Evolutionary conservation across 2,888 invertebrate species (phyloP).

Genomic region (Leptothorax acervorum): DNA sequence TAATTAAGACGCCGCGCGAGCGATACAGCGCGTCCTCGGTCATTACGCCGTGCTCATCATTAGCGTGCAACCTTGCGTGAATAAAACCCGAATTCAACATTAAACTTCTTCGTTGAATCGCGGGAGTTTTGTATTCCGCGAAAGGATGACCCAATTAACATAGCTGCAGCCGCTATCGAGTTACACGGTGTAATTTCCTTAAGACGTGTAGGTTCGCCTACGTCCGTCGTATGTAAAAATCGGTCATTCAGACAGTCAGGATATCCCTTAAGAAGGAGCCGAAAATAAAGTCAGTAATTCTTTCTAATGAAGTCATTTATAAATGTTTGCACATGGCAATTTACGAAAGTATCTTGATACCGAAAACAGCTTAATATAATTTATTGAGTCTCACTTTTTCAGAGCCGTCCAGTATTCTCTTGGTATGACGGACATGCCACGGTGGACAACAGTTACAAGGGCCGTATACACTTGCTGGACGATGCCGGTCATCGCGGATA

Average conservation of each 20-base stretch:
- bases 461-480: conserved; percentile 90
- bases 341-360: not conserved
- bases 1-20: conserved; percentile 1
- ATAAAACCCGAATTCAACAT: conserved; percentile 12
- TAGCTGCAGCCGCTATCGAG: conserved; percentile 23
- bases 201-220: conserved; percentile 34
- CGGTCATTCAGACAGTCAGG: not conserved
- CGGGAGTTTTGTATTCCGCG: conserved; percentile 32
- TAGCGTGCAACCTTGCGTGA: not conserved
- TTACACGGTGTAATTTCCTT: conserved; percentile 47
- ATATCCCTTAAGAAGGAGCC: not conserved
- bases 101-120: conserved; percentile 27
- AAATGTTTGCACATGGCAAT: not conserved
- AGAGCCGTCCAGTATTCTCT: conserved; percentile 93
- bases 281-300: not conserved
- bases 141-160: conserved; percentile 56
- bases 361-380: not conserved
- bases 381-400: conserved; percentile 61
- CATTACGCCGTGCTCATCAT: not conserved
- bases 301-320: not conserved
- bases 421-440: conserved; percentile 92
- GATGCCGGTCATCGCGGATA: conserved; percentile 87
- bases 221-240: not conserved
- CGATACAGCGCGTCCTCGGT: not conserved
- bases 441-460: conserved; percentile 88